Evolutionary conservation across 2,888 invertebrate species (phyloP).

Genomic region (Omphaloscelis lunosa): DNA sequence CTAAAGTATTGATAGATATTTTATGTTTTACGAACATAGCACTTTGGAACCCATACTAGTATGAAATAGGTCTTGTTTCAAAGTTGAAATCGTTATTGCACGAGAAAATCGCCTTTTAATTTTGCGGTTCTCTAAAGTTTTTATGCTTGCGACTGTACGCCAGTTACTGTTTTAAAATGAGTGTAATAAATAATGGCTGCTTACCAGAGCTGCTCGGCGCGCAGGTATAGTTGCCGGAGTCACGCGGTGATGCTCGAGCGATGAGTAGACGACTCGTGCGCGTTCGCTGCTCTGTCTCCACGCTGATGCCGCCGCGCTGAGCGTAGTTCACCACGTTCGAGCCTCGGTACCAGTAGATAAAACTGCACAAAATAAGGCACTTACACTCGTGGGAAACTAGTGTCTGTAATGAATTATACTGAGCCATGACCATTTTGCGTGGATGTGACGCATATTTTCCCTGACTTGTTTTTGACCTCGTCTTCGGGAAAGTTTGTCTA

Average conservation of each 20-base stretch:
- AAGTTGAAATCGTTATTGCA: neutral
- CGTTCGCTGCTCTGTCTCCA: conserved; percentile 96
- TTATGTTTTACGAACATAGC: neutral
- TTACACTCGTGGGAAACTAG: neutral
- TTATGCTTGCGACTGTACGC: neutral
- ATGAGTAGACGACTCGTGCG: conserved; percentile 96
- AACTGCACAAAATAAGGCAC: conserved; percentile 77
- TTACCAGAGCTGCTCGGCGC: conserved; percentile 95
- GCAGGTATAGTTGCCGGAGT: conserved; percentile 97
- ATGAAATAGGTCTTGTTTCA: neutral
- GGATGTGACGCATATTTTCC: neutral
- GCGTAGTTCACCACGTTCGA: conserved; percentile 96
- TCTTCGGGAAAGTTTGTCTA: neutral
- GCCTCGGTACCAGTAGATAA: conserved; percentile 96
- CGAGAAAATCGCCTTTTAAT: neutral
- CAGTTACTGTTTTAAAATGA: neutral
- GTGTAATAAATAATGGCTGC: conserved; percentile 23
- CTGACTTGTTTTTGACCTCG: neutral
- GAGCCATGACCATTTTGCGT: neutral
- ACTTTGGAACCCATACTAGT: neutral
- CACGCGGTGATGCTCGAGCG: conserved; percentile 95
- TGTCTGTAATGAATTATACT: neutral
- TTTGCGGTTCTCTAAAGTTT: too few species aligned
- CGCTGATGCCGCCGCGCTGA: conserved; percentile 95
- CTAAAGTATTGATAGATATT: neutral